Percentiles rank a stretch among this genome's conserved stretches.
phyloP scores from a whole-genome alignment of 2,113 vertebrate genomes.

The Pelecanus crispus region DNA sequence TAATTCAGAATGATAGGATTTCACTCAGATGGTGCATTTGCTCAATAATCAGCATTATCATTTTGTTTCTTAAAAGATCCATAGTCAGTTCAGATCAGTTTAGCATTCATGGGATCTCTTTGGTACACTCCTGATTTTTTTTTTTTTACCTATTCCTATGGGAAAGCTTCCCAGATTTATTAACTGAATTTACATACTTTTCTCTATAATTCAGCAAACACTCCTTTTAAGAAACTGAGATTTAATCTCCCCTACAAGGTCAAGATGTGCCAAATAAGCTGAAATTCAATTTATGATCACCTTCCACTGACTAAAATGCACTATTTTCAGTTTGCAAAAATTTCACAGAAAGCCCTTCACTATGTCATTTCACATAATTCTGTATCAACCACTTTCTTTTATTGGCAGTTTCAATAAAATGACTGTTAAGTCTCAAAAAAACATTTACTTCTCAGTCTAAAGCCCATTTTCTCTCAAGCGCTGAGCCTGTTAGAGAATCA shows the following conservation, averaged over 20 bases:
- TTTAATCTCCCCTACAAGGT: background rate
- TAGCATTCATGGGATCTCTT: conserved; percentile 13
- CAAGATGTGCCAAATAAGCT: background rate
- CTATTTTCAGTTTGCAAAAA: background rate
- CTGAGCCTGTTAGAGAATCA: background rate
- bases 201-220: background rate
- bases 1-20: background rate
- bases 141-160: background rate
- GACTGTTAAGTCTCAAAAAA: background rate
- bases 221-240: background rate
- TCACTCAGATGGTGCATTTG: background rate
- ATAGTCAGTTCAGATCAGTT: conserved; percentile 15
- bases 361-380: background rate
- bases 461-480: background rate
- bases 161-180: background rate
- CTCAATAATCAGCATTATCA: background rate
- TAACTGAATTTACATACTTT: background rate
- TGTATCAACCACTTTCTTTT: background rate
- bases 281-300: background rate
- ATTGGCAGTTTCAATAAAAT: background rate
- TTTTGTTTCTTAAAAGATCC: background rate
- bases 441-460: background rate
- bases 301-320: background rate
- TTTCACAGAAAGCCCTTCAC: background rate
- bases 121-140: background rate